Percentiles rank a stretch among this genome's conserved stretches.
Evolutionary conservation across 2,113 vertebrate species (phyloP).

Genomic region (Pseudorhombus dupliciocellatus): DNA sequence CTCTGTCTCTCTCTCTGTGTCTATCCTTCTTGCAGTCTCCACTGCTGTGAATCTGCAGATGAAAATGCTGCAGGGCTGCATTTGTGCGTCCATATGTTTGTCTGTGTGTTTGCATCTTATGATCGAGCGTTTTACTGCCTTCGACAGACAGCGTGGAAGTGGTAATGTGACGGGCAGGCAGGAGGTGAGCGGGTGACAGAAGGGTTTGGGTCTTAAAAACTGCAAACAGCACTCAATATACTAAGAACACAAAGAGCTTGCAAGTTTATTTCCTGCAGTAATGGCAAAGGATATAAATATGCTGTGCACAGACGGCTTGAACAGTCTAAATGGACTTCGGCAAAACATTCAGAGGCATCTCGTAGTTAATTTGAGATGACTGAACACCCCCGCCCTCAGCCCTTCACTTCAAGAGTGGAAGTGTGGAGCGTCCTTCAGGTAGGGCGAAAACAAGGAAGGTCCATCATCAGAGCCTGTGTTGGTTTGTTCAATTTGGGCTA

Average conservation of each 20-base stretch:
- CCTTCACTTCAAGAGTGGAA: neutral
- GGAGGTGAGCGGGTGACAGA: neutral
- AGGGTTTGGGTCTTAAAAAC: conserved; percentile 21
- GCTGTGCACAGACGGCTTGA: neutral
- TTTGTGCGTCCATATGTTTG: conserved; percentile 38
- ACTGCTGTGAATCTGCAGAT: conserved; percentile 55
- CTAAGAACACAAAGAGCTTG: neutral
- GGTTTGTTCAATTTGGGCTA: too few relatives aligned
- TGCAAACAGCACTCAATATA: conserved; percentile 26
- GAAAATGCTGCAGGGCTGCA: conserved; percentile 50
- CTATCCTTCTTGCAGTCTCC: conserved; percentile 23
- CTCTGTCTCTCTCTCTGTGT: neutral
- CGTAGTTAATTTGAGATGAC: neutral
- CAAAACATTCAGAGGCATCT: neutral
- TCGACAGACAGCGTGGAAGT: conserved; percentile 12
- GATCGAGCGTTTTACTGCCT: conserved; percentile 3
- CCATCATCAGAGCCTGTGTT: neutral
- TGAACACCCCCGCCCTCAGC: neutral
- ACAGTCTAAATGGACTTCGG: neutral
- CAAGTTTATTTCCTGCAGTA: neutral
- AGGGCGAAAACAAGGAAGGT: neutral
- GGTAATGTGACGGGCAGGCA: conserved; percentile 1
- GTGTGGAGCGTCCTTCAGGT: neutral
- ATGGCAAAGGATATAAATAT: conserved; percentile 10
- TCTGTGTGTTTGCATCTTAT: conserved; percentile 13